Evolutionary conservation across 2,113 vertebrate genomes (phyloP), one percentile per base, ranked within the genome.

Genomic region (Cyphotilapia sp.): DNA sequence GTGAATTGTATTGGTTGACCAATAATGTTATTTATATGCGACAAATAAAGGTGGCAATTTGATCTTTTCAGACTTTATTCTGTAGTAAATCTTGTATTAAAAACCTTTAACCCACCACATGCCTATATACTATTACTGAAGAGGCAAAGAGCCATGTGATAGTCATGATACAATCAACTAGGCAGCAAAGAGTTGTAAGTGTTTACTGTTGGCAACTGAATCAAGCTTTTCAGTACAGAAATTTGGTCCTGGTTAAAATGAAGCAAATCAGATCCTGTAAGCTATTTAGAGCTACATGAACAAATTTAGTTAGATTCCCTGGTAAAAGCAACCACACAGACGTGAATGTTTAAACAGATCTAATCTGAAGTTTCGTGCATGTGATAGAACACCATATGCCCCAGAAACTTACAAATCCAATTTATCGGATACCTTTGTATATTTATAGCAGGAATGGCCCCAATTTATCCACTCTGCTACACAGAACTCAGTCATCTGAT

Each of bases 281-380:
- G 69, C 24, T 81, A 56, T 66, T 81, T 63, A 31, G 53, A 84
- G 69, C 35, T 9, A n/a, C 13, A 11, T 85, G 59, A 29, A 35
- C 3, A 22, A 85, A 84, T 69, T 74, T 56, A 61, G 63, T 38
- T 24, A 49, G 22, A 49, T 31, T 78, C 7, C 6, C 10, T 31
- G 42, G 45, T 49, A 78, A 49, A 49, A 78, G n/a, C 85, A 66
- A 53, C 69, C 22, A 54, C 61, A 38, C 31, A 85, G 24, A 54
- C 13, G 6, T 49, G 24, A 76, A 31, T 78, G 42, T 49, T 78
- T 49, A 78, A 78, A 49, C 42, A 78, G 42, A 78, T 78, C 42
- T 12, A 47, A 49, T 76, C 7, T 78, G 45, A 49, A 2, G 45
- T 11, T 78, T 69, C 31, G 12, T 3, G 45, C 61, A 22, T 9